These are phyloP conservation scores for Adela reaumurella DNA, from an alignment of 2,888 invertebrate species.

Conservation along the genomic window DNA sequence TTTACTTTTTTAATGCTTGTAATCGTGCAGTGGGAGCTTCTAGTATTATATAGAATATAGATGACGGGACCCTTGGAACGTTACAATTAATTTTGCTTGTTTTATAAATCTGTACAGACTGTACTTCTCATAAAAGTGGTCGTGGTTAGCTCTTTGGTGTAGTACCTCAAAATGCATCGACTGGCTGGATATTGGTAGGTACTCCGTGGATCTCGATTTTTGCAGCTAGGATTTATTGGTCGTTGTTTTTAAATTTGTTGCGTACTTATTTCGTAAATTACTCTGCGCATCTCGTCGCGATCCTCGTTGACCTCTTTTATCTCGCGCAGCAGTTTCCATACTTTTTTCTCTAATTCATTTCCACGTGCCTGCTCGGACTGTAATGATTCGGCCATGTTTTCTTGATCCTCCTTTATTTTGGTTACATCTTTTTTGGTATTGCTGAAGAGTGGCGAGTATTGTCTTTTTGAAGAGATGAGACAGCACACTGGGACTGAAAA, in stretches of 20 bases:
- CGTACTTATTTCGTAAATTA: neutral
- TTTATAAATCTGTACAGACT: no score
- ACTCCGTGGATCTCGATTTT: neutral
- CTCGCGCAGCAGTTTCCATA: neutral
- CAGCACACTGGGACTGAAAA: neutral
- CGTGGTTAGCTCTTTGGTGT: no score
- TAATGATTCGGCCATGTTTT: neutral
- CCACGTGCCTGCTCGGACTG: neutral
- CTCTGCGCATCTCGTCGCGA: neutral
- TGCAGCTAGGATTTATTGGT: neutral
- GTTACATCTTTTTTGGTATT: neutral
- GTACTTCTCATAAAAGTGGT: no score
- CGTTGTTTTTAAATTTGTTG: neutral
- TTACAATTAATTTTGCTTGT: no score
- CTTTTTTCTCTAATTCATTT: neutral
- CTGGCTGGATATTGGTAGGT: neutral
- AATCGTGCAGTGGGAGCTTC: no score
- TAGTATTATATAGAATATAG: no score
- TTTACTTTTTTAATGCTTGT: no score
- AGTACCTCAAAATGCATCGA: neutral
- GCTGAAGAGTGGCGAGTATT: neutral
- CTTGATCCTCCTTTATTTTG: neutral
- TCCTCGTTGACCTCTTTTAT: neutral
- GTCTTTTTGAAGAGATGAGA: neutral
- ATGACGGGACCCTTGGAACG: no score